Base-by-base conservation (phyloP, 1,140 invertebrate genomes). In the Brachionus sp. region DNA sequence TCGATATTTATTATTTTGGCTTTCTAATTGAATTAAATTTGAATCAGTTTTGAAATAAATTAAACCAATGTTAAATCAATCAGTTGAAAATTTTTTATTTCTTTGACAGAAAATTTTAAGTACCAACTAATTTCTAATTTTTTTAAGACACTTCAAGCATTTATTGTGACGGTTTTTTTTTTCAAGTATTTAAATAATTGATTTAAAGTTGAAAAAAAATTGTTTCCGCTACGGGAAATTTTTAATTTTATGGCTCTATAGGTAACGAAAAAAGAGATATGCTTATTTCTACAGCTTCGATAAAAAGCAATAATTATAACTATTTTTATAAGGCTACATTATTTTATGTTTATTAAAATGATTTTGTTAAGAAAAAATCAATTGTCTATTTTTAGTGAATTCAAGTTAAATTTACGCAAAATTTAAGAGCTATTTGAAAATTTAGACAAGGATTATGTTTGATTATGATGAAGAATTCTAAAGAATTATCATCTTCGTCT, bases 381-480 rank as follows among this genome's bases (percentile, higher is more conserved):
- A 66, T 37, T 66, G 12, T 66, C 13, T 66, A 12, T 66, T 66
- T 66, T 23, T 10, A 33, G 10, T 66, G 12, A 57, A 57, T n/a
- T 57, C 50, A 19, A 5, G 9, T 16, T 57, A 19, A 19, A 57
- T 57, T 9, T 9, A 9, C 7, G 3, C 16, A 57, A 57, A 19
- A 57, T 12, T 25, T 5, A 66, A 16, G 29, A 29, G 29, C 10
- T 5, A 66, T 5, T 33, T 1, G 0, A n/a, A 5, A 33, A 37
- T 66, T 33, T 66, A 33, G 66, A 37, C n/a, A 9, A 10, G 37
- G 37, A 39, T 37, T 19, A 37, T 39, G n/a, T 5, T 66, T 70
- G 37, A 70, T 46, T 29, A 39, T 44, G 19, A 75, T 75, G 70
- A 75, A 75, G 44, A 35, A 44, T 25, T 75, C 70, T 6, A 75